A percentile compares a stretch with the other conserved stretches of the same genome.
phyloP scores from a whole-genome alignment of 2,113 vertebrate species.

The Sinocyclocheilus anophthalmus region DNA sequence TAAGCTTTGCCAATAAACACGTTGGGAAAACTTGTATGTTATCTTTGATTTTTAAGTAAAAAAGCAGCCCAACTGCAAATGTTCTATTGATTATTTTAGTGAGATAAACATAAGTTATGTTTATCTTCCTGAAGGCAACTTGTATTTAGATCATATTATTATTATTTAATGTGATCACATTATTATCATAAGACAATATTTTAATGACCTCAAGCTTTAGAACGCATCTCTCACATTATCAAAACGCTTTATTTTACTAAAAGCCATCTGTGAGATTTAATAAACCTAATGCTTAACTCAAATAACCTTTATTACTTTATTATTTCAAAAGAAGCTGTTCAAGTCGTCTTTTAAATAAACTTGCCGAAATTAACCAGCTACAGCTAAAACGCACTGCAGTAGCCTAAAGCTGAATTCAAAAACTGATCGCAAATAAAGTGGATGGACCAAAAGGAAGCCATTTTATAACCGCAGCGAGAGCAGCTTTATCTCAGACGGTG shows the following conservation, averaged over 20 bases:
- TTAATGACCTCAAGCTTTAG: neutral
- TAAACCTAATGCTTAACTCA: neutral
- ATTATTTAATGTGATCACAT: neutral
- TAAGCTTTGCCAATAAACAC: neutral
- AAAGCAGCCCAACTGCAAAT: neutral
- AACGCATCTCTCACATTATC: neutral
- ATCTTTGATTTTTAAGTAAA: neutral
- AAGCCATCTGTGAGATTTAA: neutral
- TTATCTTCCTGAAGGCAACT: neutral
- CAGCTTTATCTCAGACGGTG: slow-evolving; percentile 53
- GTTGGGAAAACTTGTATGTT: neutral
- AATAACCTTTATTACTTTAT: neutral
- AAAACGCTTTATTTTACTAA: neutral
- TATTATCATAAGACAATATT: neutral
- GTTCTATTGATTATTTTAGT: neutral
- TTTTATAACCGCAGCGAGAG: slow-evolving; percentile 67
- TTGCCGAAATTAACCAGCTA: neutral
- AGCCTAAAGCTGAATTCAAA: slow-evolving; percentile 8
- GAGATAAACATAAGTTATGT: neutral
- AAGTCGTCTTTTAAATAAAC: neutral
- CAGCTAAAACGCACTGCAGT: neutral
- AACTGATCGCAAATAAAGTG: slow-evolving; percentile 31
- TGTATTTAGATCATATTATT: neutral
- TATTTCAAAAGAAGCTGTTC: neutral
- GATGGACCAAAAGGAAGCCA: slow-evolving; percentile 67